Conservation (phyloP, 2,888 invertebrate species). For the Platycnemis pennipes region DNA sequence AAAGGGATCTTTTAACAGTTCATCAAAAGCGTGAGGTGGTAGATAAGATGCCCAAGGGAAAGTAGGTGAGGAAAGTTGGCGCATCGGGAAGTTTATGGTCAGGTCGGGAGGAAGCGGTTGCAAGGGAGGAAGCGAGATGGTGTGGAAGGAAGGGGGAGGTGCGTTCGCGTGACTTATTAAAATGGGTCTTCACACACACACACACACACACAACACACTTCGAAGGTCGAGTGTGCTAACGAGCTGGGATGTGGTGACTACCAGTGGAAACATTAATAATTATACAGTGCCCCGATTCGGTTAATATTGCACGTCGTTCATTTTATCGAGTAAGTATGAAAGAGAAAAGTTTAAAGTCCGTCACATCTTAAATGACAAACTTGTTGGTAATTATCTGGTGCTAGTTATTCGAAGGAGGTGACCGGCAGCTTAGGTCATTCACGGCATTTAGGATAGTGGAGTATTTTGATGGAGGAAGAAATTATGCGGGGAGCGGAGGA, state of each 20-base stretch:
- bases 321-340: no score
- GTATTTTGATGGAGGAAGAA: no score
- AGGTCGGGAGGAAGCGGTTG: conserved; percentile 34
- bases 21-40: background rate
- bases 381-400: no score
- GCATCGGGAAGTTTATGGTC: background rate
- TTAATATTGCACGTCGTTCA: background rate
- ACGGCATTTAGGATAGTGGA: no score
- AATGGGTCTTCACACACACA: no score
- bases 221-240: background rate
- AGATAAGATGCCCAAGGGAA: background rate
- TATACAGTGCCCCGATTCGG: background rate
- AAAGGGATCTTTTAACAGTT: no score
- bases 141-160: background rate
- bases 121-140: conserved; percentile 46
- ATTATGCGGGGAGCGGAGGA: no score
- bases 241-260: background rate
- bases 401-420: no score
- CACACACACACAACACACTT: no score
- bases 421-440: no score
- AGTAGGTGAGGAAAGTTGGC: background rate
- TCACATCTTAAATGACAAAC: no score
- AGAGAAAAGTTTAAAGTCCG: no score
- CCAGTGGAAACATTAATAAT: background rate
- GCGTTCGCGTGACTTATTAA: background rate